phyloP scores from a whole-genome alignment of 37 sponge, comb jelly and placozoan species.

The Oopsacas minuta region DNA sequence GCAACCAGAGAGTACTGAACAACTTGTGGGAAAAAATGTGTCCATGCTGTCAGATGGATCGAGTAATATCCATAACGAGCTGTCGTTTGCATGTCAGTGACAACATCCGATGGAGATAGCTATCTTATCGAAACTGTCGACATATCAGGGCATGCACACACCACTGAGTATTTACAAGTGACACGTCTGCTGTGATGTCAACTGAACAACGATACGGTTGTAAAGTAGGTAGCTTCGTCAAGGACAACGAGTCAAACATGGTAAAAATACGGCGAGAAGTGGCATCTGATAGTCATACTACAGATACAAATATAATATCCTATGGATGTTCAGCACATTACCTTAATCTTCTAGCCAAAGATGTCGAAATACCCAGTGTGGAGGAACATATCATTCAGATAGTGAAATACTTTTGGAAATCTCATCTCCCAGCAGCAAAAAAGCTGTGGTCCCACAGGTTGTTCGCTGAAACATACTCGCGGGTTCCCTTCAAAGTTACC shows the following conservation, averaged over 20 bases:
- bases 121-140: constrained; percentile 14
- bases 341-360: constrained; percentile 14
- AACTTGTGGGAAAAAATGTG: neutral
- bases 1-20: neutral
- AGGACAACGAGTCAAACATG: neutral
- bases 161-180: neutral
- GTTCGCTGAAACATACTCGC: constrained; percentile 8
- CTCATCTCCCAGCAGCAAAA: neutral
- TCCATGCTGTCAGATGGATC: constrained; percentile 11
- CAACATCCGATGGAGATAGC: neutral
- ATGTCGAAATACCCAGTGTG: neutral
- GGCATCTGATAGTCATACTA: neutral
- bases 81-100: neutral
- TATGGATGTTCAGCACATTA: constrained; percentile 17
- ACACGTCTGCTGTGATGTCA: neutral
- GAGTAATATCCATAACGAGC: constrained; percentile 18
- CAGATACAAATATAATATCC: neutral
- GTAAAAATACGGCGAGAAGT: constrained; percentile 7
- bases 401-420: constrained; percentile 4
- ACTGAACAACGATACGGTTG: constrained; percentile 13
- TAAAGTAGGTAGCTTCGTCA: neutral
- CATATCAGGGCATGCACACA: constrained; percentile 12
- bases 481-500: neutral
- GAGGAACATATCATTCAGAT: constrained; percentile 4
- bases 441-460: neutral